phyloP scores from a whole-genome alignment of 2,888 invertebrate species.

The Lithosia quadra region DNA sequence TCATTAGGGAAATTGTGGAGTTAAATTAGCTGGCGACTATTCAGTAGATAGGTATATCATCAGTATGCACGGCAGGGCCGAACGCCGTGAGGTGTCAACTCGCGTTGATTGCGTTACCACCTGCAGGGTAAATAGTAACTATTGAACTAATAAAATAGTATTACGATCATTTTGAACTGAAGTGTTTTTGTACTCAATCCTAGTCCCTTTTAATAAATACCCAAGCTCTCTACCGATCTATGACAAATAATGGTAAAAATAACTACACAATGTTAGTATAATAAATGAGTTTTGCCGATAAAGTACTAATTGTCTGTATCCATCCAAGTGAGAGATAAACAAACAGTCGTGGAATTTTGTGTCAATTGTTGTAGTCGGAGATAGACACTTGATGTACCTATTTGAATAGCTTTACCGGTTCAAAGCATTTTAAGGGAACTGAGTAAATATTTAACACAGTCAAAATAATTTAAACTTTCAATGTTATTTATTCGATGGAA shows the following conservation, averaged over 20 bases:
- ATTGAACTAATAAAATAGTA: not conserved
- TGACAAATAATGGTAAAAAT: not conserved
- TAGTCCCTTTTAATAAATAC: not conserved
- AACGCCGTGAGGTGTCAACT: slow-evolving; percentile 55
- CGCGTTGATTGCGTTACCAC: slow-evolving; percentile 63
- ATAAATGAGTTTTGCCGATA: slow-evolving; percentile 24
- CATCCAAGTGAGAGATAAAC: slow-evolving; percentile 19
- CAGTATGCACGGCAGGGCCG: slow-evolving; percentile 60
- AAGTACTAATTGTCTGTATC: slow-evolving; percentile 22
- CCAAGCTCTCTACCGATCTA: no score
- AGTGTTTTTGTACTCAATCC: not conserved
- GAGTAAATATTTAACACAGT: slow-evolving; percentile 26
- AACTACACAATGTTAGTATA: not conserved
- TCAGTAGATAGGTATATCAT: slow-evolving; percentile 45
- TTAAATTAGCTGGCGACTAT: slow-evolving; percentile 54
- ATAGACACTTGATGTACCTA: slow-evolving; percentile 36
- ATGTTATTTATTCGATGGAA: slow-evolving; percentile 33
- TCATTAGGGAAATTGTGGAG: slow-evolving; percentile 60
- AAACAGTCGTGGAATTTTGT: slow-evolving; percentile 15
- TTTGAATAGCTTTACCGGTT: slow-evolving; percentile 39
- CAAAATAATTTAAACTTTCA: slow-evolving; percentile 37
- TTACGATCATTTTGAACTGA: not conserved
- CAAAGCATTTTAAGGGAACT: slow-evolving; percentile 37
- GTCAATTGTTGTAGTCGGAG: slow-evolving; percentile 26
- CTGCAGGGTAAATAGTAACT: slow-evolving; percentile 43